Base-by-base conservation (phyloP, 2,797 vertebrate species). In the Amblyopsis hoosieri region DNA sequence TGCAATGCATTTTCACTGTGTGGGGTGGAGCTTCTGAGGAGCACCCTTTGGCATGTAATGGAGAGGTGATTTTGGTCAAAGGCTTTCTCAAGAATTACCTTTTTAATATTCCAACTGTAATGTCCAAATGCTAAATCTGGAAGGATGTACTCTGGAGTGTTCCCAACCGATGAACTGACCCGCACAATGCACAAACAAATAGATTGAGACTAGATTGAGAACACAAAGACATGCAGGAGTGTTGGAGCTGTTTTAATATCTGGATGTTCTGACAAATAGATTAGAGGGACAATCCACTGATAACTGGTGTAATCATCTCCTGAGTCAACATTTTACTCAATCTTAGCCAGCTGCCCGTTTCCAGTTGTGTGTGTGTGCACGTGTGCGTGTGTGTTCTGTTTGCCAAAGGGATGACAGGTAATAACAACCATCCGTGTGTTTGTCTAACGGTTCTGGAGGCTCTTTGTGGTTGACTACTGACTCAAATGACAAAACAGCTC, bases 241-340 rank as follows among this genome's bases (percentile, higher is more conserved):
- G 19, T n/a, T 60, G 45, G 8, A 2, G 1, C 15, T 67, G 45
- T 66, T 49, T 65, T 56, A 12, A 62, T 62, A 54, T 72, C 50
- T 56, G 67, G 54, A 80, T 81, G 58, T 72, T 73, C 57, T 65
- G 47, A 68, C 65, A 57, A 45, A 4, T 12, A 73, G 69, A 82
- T 82, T 79, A 86, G 62, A 62, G 60, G 31, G 31, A 69, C 65
- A 85, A 73, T 81, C 69, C 57, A 54, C 54, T 17, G 57, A 57
- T 86, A 89, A 83, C 78, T 86, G 68, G 72, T 78, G 71, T 72
- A 79, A 84, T 76, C 54, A 66, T 67, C 57, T 29, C 50, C 55
- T 77, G 68, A 86, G 79, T 85, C 75, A 81, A 84, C 80, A 85
- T 84, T 83, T 84, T 66, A 70, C 54, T 72, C 17, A 48, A 61